phyloP scores from a whole-genome alignment of 2,888 invertebrate species.

The Ptycholaimellus sp. region DNA sequence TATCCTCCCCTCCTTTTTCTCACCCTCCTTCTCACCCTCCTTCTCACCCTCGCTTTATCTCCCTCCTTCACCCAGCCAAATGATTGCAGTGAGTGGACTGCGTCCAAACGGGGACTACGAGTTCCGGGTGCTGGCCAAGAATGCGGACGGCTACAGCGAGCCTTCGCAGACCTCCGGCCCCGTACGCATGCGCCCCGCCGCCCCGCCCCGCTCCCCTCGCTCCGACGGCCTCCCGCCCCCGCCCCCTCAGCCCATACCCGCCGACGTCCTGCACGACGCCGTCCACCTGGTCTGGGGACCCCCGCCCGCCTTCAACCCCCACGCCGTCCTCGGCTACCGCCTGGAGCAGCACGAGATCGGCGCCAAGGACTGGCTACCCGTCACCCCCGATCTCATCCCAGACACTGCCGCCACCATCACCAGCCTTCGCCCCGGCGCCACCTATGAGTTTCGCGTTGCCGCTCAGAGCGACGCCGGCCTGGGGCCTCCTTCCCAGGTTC shows the following conservation, averaged over 20 bases:
- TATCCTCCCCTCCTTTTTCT: no score
- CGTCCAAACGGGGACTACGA: constrained; percentile 25
- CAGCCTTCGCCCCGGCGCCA: constrained; percentile 17
- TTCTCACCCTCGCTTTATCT: constrained; percentile 1
- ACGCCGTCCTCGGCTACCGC: constrained; percentile 11
- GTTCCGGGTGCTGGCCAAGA: constrained; percentile 20
- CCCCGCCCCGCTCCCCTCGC: constrained; percentile 7
- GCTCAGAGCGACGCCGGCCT: constrained; percentile 12
- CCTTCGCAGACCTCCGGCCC: constrained; percentile 12
- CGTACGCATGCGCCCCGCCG: constrained; percentile 12
- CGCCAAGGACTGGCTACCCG: constrained; percentile 19
- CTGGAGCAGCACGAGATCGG: constrained; percentile 22
- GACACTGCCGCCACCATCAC: no score
- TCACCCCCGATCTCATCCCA: no score
- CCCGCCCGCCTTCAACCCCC: background rate
- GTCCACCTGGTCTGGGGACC: constrained; percentile 19
- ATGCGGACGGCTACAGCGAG: constrained; percentile 15
- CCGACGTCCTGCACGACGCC: constrained; percentile 20
- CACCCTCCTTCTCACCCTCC: background rate
- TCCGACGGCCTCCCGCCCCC: background rate
- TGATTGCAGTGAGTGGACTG: constrained; percentile 15
- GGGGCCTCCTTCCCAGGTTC: constrained; percentile 15
- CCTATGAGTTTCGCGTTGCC: constrained; percentile 24
- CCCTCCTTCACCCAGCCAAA: constrained; percentile 9
- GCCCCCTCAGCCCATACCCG: constrained; percentile 9